Conservation (phyloP, 2,797 vertebrate species). For the Phalloptychus januarius region DNA sequence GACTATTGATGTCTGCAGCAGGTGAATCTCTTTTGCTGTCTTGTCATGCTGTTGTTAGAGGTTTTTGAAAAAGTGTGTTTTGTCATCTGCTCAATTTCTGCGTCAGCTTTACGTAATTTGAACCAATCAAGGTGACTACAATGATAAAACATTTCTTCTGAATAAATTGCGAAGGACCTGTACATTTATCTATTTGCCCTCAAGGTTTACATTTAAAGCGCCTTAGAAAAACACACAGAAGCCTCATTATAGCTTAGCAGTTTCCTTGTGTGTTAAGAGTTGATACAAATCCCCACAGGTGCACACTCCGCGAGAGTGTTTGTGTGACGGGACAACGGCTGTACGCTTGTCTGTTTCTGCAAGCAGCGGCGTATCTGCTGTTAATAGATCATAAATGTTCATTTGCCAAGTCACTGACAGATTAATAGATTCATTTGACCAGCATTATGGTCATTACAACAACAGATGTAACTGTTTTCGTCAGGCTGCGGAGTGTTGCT, state of each 20-base stretch:
- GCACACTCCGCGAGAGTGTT: background rate
- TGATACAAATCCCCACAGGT: background rate
- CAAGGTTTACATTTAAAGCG: background rate
- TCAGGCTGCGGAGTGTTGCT: conserved; percentile 31
- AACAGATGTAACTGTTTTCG: conserved; percentile 49
- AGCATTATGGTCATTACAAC: conserved; percentile 28
- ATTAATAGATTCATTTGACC: conserved; percentile 37
- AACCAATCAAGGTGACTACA: background rate
- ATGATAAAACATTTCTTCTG: background rate
- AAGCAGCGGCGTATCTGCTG: background rate
- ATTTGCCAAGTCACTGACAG: conserved; percentile 34
- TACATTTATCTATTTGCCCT: background rate
- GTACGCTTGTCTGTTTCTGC: conserved; percentile 9
- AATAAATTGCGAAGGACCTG: background rate
- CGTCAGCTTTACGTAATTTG: conserved; percentile 4
- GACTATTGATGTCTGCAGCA: background rate
- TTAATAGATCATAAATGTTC: conserved; percentile 27
- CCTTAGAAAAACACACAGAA: background rate
- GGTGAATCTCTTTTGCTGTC: conserved; percentile 3
- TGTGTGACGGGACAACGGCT: background rate
- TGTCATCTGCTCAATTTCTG: conserved; percentile 12
- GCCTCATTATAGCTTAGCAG: background rate
- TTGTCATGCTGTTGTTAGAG: background rate
- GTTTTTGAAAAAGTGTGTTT: conserved; percentile 19
- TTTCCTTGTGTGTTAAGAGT: background rate